Percentiles rank a stretch among this genome's conserved stretches.
These are phyloP conservation scores for Xestia sexstrigata DNA, from an alignment of 2,888 invertebrate species.

Conservation along the genomic window DNA sequence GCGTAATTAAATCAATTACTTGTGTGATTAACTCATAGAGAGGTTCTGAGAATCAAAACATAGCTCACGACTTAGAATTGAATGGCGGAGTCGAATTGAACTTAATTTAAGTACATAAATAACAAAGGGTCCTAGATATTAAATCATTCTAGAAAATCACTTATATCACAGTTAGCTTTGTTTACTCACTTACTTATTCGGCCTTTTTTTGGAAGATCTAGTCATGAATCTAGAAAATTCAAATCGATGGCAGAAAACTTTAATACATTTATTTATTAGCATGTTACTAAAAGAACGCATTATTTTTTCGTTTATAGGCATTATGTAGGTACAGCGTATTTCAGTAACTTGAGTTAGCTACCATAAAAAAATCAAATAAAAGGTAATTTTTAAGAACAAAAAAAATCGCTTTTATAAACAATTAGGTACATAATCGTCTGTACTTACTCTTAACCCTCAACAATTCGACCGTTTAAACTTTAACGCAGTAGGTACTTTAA, in stretches of 20 bases:
- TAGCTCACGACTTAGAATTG: background rate
- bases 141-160: background rate
- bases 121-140: background rate
- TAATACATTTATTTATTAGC: background rate
- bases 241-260: background rate
- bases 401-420: background rate
- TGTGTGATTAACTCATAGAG: constrained; percentile 23
- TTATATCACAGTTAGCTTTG: background rate
- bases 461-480: constrained; percentile 25
- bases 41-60: constrained; percentile 19
- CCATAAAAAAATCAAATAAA: background rate
- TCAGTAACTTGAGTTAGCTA: background rate
- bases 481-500: constrained; percentile 20
- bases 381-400: background rate
- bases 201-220: background rate
- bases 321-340: background rate
- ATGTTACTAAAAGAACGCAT: background rate
- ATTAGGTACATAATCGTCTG: background rate
- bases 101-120: background rate
- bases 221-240: background rate
- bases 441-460: background rate
- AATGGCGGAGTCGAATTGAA: background rate
- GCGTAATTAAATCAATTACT: constrained; percentile 53
- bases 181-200: too few relatives aligned
- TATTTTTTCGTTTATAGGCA: background rate